phyloP scores from a whole-genome alignment of 2,797 vertebrate genomes.

The Coreius guichenoti region DNA sequence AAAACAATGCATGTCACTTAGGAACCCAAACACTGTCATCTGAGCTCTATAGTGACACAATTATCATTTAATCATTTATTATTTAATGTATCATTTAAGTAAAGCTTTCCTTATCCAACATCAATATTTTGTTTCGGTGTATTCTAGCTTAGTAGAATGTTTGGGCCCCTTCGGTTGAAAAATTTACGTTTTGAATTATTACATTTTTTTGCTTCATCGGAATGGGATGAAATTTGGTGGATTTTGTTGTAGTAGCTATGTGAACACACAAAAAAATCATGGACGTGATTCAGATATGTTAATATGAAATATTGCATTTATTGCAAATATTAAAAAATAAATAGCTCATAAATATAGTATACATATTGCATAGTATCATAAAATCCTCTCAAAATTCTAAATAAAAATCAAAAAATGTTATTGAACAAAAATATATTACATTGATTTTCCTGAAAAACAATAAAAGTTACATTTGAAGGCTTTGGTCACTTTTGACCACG shows the following conservation, averaged over 20 bases:
- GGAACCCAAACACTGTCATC: not conserved
- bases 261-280: not conserved
- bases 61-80: no score
- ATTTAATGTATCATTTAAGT: not conserved
- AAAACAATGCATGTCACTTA: not conserved
- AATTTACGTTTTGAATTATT: rapidly evolving
- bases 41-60: not conserved
- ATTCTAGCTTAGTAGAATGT: not conserved
- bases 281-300: not conserved
- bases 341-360: not conserved
- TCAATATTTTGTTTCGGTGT: not conserved
- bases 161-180: no score
- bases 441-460: not conserved
- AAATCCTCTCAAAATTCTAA: not conserved
- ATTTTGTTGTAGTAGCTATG: not conserved
- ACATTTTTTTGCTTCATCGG: not conserved
- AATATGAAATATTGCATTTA: not conserved
- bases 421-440: not conserved
- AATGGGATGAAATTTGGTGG: not conserved
- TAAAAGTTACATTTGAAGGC: no score
- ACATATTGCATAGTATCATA: not conserved
- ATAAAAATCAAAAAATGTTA: not conserved
- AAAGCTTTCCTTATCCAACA: not conserved
- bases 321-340: not conserved
- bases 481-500: no score